A percentile compares a stretch with the other conserved stretches of the same genome.
phyloP scores from a whole-genome alignment of 2,888 invertebrate species.

The Campoletis raptor region DNA sequence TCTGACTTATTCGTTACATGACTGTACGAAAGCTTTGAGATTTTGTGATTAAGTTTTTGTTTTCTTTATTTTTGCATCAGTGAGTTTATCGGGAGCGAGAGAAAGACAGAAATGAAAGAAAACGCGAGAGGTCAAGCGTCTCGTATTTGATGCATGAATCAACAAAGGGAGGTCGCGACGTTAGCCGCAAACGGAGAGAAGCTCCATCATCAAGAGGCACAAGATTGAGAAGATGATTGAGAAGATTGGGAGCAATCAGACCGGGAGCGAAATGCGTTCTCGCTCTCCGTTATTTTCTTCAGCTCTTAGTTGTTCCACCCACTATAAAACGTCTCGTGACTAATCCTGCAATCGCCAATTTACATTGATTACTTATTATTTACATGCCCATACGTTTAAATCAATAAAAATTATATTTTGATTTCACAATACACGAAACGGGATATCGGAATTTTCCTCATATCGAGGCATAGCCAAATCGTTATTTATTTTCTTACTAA shows the following conservation, averaged over 20 bases:
- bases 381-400: neutral
- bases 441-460: neutral
- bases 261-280: constrained; percentile 74
- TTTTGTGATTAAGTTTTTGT: neutral
- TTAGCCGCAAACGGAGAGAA: constrained; percentile 29
- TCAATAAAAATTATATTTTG: neutral
- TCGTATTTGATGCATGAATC: constrained; percentile 53
- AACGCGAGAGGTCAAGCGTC: constrained; percentile 61
- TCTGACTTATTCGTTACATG: neutral
- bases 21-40: neutral
- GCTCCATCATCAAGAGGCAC: constrained; percentile 26
- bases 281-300: constrained; percentile 52
- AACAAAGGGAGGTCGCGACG: constrained; percentile 33
- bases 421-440: neutral
- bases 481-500: neutral
- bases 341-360: neutral
- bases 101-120: constrained; percentile 7
- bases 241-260: constrained; percentile 75
- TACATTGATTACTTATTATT: constrained; percentile 46
- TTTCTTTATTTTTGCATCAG: neutral
- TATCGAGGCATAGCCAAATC: neutral
- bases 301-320: constrained; percentile 35
- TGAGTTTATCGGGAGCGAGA: constrained; percentile 2
- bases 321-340: constrained; percentile 38
- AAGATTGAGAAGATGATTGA: constrained; percentile 71